Evolutionary conservation across 2,113 vertebrate genomes (phyloP).

Genomic region (Rhipidura dahli): DNA sequence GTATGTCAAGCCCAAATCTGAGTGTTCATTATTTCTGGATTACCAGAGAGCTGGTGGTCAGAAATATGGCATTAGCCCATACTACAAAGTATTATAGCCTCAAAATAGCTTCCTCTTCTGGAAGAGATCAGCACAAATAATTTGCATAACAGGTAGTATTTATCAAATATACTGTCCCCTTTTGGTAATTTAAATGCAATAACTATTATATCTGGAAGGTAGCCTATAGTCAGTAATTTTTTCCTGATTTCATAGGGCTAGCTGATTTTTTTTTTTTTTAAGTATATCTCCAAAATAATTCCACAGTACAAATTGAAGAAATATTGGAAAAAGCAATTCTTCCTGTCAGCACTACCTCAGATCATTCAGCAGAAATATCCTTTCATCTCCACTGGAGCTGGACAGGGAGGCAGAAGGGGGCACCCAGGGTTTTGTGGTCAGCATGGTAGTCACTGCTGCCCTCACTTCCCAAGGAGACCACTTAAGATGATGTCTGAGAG

Average conservation of each 20-base stretch:
- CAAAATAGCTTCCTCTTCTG: background rate
- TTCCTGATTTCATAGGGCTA: background rate
- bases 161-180: background rate
- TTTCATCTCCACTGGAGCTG: background rate
- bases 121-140: background rate
- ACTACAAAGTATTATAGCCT: background rate
- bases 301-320: background rate
- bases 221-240: background rate
- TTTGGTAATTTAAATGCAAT: background rate
- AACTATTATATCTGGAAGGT: background rate
- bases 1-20: background rate
- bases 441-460: background rate
- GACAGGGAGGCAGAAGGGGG: background rate
- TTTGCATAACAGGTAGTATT: background rate
- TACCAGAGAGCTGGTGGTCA: background rate
- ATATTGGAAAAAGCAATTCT: background rate
- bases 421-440: background rate
- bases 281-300: background rate
- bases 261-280: background rate
- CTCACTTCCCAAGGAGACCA: background rate
- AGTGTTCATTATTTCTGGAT: background rate
- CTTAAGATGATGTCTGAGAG: background rate
- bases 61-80: background rate
- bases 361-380: background rate
- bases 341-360: background rate